Base-by-base conservation (phyloP, 2,888 invertebrate species). In the Caenorhabditis zanzibari region DNA sequence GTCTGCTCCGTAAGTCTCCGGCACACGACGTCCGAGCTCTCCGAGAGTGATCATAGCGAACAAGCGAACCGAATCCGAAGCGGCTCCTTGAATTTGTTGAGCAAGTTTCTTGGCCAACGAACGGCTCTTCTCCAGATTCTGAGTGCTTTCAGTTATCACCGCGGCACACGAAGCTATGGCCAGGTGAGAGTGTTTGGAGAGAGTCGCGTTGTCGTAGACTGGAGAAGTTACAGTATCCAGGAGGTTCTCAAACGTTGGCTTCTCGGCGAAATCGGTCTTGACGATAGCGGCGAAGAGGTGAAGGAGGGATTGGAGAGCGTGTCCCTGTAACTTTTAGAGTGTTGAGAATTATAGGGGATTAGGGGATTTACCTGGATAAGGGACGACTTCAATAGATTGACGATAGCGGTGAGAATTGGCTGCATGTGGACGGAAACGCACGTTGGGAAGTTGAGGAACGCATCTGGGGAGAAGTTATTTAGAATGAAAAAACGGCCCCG, bases 91-190 rank as follows among this genome's bases (percentile, higher is more conserved):
- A 56, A 88, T 68, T 49, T 90, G 88, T 49, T 82, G 80, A 14
- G 85, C 79, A 16, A 89, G 82, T 69, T 89, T 85, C 32, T 56
- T 26, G 5, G 85, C 87, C 35, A 89, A 73, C 16, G 85, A 26
- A 5, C 75, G n/a, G 24, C 82, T 84, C 75, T 88, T 81, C 3
- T 74, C 68, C 19, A 79, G 10, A 63, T 85, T 95, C 95, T 75
- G 63, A 2, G 83, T 82, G 47, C 85, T 81, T 10, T 88, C 86
- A 9, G 90, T 96, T 74, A 98, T 95, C 0, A 97, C 96, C 7
- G 98, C 97, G 72, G 97, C 96, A 93, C 97, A 97, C 93, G 98
- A 97, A 7, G 98, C 97, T 90, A 98, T 94, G 28, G 97, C 97
- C 93, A 97, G 96, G 94, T 96, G 97, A 22, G 97, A 97, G 93